Conservation (phyloP, 2,113 vertebrate genomes). For the Thunnus thynnus region DNA sequence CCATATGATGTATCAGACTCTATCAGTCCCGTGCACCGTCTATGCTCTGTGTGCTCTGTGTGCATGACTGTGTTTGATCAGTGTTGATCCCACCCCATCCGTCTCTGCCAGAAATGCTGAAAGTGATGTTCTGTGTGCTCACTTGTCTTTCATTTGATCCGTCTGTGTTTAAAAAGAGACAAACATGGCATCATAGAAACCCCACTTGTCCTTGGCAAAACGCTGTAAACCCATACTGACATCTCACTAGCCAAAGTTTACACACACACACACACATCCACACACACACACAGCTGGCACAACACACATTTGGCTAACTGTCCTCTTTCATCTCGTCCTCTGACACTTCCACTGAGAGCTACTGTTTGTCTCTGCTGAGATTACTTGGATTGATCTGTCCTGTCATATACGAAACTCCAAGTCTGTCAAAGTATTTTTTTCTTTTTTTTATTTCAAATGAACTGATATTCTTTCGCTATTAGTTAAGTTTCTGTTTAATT, state of each 20-base stretch:
- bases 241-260: slow-evolving; percentile 52
- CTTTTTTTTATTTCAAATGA: neutral
- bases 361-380: slow-evolving; percentile 41
- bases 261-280: slow-evolving; percentile 29
- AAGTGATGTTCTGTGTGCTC: slow-evolving; percentile 63
- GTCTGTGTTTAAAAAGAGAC: slow-evolving; percentile 54
- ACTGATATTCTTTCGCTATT: neutral
- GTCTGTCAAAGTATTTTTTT: neutral
- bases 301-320: slow-evolving; percentile 47
- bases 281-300: slow-evolving; percentile 60
- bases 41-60: neutral
- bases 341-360: slow-evolving; percentile 50
- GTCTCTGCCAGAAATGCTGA: slow-evolving; percentile 56
- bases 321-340: slow-evolving; percentile 55
- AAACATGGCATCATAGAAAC: slow-evolving; percentile 64
- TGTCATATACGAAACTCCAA: neutral
- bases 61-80: slow-evolving; percentile 54
- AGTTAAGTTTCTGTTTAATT: neutral
- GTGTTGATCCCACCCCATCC: slow-evolving; percentile 10
- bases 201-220: slow-evolving; percentile 69
- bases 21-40: slow-evolving; percentile 4
- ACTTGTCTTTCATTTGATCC: slow-evolving; percentile 67
- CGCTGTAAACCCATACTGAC: slow-evolving; percentile 52
- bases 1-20: slow-evolving; percentile 10
- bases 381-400: slow-evolving; percentile 40